Base-by-base conservation (phyloP, 2,797 vertebrate genomes). In the Lagorchestes hirsutus region DNA sequence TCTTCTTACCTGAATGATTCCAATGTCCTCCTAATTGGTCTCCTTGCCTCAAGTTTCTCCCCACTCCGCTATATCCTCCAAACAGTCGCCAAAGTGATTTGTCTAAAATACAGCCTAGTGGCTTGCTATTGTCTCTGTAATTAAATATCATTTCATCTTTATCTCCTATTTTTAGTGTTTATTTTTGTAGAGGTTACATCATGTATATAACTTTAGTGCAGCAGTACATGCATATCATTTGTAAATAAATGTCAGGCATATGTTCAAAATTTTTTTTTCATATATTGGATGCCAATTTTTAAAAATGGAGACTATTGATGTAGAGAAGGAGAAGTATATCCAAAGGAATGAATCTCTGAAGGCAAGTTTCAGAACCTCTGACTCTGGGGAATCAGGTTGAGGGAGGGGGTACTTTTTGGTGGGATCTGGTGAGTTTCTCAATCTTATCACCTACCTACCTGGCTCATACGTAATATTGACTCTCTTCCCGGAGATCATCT, bases 241-340 rank as follows among this genome's bases (percentile, higher is more conserved):
- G 46, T 82, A 82, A 82, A 46, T 9, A 82, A 82, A 82, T 87
- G 9, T 27, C 24, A 24, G 74, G 40, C 22, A 40, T 87, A 27
- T 46, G 22, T 46, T 22, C 8, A 31, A 14, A 56, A 9, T 28
- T 40, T 74, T 74, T n/a, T 82, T 82, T 82, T 40, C 18, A 24
- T 24, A 4, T 1, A 82, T 82, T 8, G n/a, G 3, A 0, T 40
- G 34, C 5, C 14, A 3, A 10, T 40, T 22, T 2, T 2, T 3
- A 27, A 74, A 74, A 40, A 82, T 82, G n/a, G 40, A 82, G 18
- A 40, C 40, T 22, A 82, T 46, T 46, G n/a, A 9, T 46, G 8
- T 46, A 31, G 74, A 87, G 22, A 46, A 82, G 67, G n/a, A 82
- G 18, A 31, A 27, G 8, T 11, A 46, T 87, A 87, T 87, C 40